Base-by-base conservation (phyloP, 2,888 invertebrate genomes). In the Prosopocoilus inquinatus region DNA sequence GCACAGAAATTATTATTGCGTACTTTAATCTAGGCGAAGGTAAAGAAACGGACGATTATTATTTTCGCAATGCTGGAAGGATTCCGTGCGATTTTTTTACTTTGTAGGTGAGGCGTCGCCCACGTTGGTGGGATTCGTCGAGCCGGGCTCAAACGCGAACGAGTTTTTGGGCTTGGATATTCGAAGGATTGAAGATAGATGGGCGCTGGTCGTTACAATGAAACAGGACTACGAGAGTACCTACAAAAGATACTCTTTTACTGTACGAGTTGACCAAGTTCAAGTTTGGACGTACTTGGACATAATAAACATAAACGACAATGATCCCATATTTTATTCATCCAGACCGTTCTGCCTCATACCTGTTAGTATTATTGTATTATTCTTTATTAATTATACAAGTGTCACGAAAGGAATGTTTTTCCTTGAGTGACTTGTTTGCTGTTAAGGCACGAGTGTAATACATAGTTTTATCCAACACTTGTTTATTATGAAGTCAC, bases 241-340 rank as follows among this genome's bases (percentile, higher is more conserved):
- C 7, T 7, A 9, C 13, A 12, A 9, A 3, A 16, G 33, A 28
- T 50, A 50, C 33, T 3, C 2, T n/a, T 11, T 50, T 15, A 16
- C 3, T 8, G 15, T 41, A 12, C 9, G 9, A 11, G 39, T n/a
- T 9, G 43, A 1, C 11, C 4, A n/a, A 28, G 43, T 9, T 9
- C 9, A 20, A 8, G 16, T 11, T 8, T 9, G 2, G 1, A 16
- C 16, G 8, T 15, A 15, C 3, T 7, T 56, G 32, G 15, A 34
- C 1, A 12, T 58, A 11, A 7, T 44, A 3, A 58, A 59, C 34
- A 54, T 57, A 13, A 53, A 59, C 28, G 59, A 59, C 36, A 48
- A 59, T 9, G 3, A 4, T 1, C 54, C 57, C 13, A n/a, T 28
- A 20, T 41, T 58, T 28, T 28, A 3, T 3, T 28, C 20, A 1